Evolutionary conservation across 2,888 invertebrate species (phyloP).

Genomic region (Zygogramma bicolorata): DNA sequence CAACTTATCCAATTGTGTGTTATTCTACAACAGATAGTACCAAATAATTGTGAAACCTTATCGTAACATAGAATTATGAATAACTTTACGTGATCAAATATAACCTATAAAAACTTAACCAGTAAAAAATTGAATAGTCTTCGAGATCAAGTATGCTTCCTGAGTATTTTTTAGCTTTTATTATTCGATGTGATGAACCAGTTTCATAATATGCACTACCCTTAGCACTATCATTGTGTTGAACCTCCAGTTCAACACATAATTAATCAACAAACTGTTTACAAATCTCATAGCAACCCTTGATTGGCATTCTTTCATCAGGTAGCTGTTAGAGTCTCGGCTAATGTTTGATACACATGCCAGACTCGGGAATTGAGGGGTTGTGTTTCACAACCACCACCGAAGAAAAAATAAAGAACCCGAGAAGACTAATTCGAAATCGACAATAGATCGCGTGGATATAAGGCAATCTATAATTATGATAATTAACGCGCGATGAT

Average conservation of each 20-base stretch:
- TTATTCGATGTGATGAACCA: no score
- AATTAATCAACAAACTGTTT: neutral
- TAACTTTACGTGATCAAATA: no score
- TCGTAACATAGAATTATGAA: no score
- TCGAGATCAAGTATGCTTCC: no score
- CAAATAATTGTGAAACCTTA: no score
- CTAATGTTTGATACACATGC: conserved; percentile 2
- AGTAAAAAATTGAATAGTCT: no score
- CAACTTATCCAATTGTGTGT: no score
- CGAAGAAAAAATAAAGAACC: conserved; percentile 14
- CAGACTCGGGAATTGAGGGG: conserved; percentile 1
- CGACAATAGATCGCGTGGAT: conserved; percentile 53
- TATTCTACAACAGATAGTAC: no score
- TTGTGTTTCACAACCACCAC: neutral
- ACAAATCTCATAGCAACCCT: neutral
- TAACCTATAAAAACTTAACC: no score
- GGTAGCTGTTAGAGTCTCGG: neutral
- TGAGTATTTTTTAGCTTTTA: no score
- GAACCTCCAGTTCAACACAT: neutral
- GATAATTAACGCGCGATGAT: conserved; percentile 53
- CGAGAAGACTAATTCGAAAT: conserved; percentile 33
- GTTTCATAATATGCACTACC: neutral
- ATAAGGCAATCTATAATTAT: conserved; percentile 50
- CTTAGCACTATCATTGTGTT: neutral
- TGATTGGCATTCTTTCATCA: conserved; percentile 3